These are phyloP conservation scores for Electrona antarctica DNA, from an alignment of 2,113 vertebrate species.

Conservation along the genomic window DNA sequence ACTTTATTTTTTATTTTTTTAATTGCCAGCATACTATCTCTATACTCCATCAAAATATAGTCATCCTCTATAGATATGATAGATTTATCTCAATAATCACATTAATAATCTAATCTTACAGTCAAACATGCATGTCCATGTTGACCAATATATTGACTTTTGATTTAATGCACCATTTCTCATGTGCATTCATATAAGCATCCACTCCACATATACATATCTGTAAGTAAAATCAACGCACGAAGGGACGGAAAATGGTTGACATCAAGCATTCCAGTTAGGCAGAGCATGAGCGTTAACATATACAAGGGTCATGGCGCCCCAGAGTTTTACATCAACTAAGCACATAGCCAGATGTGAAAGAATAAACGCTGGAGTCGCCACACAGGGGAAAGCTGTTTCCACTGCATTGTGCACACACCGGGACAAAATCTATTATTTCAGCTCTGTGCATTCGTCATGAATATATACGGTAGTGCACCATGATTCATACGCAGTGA, in stretches of 20 bases:
- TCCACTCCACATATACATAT: background rate
- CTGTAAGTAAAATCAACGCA: no score
- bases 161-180: background rate
- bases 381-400: background rate
- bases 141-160: no score
- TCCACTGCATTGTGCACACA: background rate
- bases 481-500: background rate
- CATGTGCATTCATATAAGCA: background rate
- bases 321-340: conserved; percentile 55
- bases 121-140: no score
- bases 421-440: background rate
- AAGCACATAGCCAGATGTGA: conserved; percentile 60
- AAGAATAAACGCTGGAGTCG: conserved; percentile 48
- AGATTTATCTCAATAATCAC: no score
- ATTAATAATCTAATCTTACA: no score
- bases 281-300: conserved; percentile 38
- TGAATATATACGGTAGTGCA: background rate
- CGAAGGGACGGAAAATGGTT: conserved; percentile 37
- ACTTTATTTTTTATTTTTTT: background rate
- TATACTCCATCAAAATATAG: no score
- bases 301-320: conserved; percentile 51
- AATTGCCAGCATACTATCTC: no score
- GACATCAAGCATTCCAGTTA: conserved; percentile 55
- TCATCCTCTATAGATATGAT: no score
- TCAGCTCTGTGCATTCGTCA: background rate